A percentile compares a stretch with the other conserved stretches of the same genome.
These are phyloP conservation scores for Tenebrosternarchus preto DNA, from an alignment of 2,113 vertebrate genomes.

Conservation along the genomic window DNA sequence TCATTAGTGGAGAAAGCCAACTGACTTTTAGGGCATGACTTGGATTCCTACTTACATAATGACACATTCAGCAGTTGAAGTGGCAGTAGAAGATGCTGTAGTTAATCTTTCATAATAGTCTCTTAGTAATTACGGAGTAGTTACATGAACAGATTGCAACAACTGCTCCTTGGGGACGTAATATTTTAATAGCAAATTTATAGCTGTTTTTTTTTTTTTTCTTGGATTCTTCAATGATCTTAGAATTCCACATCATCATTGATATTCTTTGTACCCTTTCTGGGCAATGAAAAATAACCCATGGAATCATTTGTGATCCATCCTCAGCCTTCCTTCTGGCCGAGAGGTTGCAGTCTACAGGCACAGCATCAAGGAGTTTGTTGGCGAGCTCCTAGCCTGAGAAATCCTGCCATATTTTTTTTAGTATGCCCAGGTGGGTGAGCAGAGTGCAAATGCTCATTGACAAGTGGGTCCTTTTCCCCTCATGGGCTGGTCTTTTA, in stretches of 20 bases:
- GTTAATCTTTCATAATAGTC: not conserved
- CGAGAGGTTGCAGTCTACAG: not conserved
- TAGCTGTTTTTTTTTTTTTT: not conserved
- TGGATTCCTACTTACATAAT: conserved; percentile 10
- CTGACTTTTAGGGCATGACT: conserved; percentile 31
- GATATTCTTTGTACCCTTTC: not conserved
- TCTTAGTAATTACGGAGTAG: not conserved
- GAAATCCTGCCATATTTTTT: conserved; percentile 1
- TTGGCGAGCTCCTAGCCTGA: not conserved
- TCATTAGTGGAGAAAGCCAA: conserved; percentile 40
- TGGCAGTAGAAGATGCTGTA: not conserved
- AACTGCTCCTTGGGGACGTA: not conserved
- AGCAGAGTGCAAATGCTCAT: not conserved
- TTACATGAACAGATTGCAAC: not conserved
- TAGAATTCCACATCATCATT: not conserved
- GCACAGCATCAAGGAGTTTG: conserved; percentile 9
- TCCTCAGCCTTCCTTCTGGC: not conserved
- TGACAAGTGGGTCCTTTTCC: not conserved
- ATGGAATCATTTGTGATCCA: not conserved
- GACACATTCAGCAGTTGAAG: not conserved
- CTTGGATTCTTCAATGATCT: too few species aligned
- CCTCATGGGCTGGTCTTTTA: not conserved
- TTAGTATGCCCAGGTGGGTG: not conserved
- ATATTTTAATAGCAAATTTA: not conserved
- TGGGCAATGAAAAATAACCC: not conserved